Conservation (phyloP, 2,888 invertebrate genomes). For the Lochmaea capreae region DNA sequence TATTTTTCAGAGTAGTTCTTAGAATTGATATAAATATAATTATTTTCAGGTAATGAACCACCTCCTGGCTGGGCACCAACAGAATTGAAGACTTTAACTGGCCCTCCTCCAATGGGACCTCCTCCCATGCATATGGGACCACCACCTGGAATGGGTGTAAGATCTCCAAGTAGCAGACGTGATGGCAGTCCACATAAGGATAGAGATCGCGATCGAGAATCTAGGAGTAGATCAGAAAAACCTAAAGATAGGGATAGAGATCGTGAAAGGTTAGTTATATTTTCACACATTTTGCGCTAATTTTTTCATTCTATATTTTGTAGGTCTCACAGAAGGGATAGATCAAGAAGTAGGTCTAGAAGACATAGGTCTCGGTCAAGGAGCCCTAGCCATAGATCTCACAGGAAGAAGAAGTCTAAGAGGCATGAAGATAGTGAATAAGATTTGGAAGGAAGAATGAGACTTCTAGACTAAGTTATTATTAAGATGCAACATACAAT, state of each 20-base stretch:
- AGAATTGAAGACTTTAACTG: conserved; percentile 78
- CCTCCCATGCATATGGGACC: conserved; percentile 60
- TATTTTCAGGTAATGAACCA: conserved; percentile 51
- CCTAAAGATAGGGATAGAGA: conserved; percentile 66
- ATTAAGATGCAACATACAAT: conserved; percentile 8
- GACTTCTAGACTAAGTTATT: conserved; percentile 16
- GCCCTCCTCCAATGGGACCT: conserved; percentile 67
- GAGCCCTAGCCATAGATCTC: conserved; percentile 74
- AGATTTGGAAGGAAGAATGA: background rate
- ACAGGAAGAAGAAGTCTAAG: conserved; percentile 77
- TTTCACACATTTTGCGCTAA: background rate
- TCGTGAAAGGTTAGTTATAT: conserved; percentile 39
- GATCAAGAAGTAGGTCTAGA: conserved; percentile 75
- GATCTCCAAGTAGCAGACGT: conserved; percentile 46
- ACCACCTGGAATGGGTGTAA: conserved; percentile 51
- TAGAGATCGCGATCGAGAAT: conserved; percentile 64
- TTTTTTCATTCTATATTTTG: conserved; percentile 1
- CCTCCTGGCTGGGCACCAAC: conserved; percentile 71
- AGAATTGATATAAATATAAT: background rate
- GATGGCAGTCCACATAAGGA: conserved; percentile 50
- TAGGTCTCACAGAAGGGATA: conserved; percentile 74
- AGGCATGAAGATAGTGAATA: conserved; percentile 75
- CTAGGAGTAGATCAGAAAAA: conserved; percentile 60
- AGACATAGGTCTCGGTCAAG: conserved; percentile 79
- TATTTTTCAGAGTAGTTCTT: background rate